These are phyloP conservation scores for Chaenogobius annularis DNA, from an alignment of 2,113 vertebrate species.

Conservation along the genomic window DNA sequence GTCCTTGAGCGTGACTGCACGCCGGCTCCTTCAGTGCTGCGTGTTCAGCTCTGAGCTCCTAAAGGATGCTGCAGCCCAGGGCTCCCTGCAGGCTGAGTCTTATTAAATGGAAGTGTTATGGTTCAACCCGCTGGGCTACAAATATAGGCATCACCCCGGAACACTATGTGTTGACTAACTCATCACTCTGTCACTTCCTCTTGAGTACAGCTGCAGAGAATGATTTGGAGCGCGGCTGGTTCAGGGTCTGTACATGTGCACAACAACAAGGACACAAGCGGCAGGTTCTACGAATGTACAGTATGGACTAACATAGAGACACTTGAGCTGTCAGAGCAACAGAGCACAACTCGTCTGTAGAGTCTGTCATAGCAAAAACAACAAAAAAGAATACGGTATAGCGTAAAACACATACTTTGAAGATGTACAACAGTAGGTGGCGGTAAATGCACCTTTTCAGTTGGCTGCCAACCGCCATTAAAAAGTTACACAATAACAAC, in stretches of 20 bases:
- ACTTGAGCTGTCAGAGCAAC: background rate
- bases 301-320: background rate
- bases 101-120: constrained; percentile 71
- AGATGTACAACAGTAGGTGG: too few species aligned
- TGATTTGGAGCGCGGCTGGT: constrained; percentile 51
- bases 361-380: background rate
- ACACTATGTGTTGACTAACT: constrained; percentile 53
- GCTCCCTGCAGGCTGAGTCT: constrained; percentile 56
- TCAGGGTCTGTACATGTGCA: background rate
- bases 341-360: background rate
- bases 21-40: constrained; percentile 31
- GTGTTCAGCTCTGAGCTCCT: constrained; percentile 55
- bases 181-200: constrained; percentile 41
- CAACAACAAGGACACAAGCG: constrained; percentile 11
- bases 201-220: constrained; percentile 53
- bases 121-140: constrained; percentile 56
- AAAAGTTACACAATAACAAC: too few species aligned
- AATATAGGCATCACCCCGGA: constrained; percentile 53
- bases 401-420: too few species aligned
- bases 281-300: background rate
- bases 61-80: constrained; percentile 58
- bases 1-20: constrained; percentile 33
- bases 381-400: too few species aligned
- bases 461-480: too few species aligned
- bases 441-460: too few species aligned